Evolutionary conservation across 2,888 invertebrate species (phyloP), one percentile per base, ranked within the genome.

Genomic region (Lochmaea capreae): DNA sequence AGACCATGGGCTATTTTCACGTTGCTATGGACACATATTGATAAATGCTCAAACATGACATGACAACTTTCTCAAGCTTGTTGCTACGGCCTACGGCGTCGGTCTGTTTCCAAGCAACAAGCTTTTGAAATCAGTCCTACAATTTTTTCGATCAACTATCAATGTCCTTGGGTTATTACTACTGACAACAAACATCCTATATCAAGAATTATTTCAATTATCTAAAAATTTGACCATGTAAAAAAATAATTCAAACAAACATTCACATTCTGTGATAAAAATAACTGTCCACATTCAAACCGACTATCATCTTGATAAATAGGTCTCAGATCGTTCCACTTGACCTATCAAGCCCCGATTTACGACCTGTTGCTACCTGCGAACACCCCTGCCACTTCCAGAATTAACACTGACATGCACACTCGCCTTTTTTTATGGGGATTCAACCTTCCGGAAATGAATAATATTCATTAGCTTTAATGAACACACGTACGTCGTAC

Each of bases 401-500:
- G 57, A 57, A 57, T 57, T 57, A 18, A 57, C 11, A 57, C 22
- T 57, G 18, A 57, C 57, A 22, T 57, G 57, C 18, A 57, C 57
- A 22, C 16, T n/a, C 18, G 4, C 18, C 14, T 22, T 16, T 57
- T 57, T 57, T 22, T 10, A 57, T 8, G 16, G 18, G 16, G 3
- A 16, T 57, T 57, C 8, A 57, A 57, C 57, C 57, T 8, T 18
- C 10, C 54, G 18, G n/a, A 54, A 54, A 54, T 18, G n/a, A 57
- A 57, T 57, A 9, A 57, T 18, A 57, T 18, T 22, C 22, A 16
- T 57, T 57, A 57, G 3, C 57, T 14, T n/a, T n/a, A 49, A 49
- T 14, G 12, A 11, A 12, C 14, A 10, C 46, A 46, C 46, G 46
- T 12, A 11, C 43, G 43, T 43, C 43, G 43, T 43, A 43, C 11